These are phyloP conservation scores for Anguilla megastoma DNA, from an alignment of 2,797 vertebrate genomes.

Conservation along the genomic window DNA sequence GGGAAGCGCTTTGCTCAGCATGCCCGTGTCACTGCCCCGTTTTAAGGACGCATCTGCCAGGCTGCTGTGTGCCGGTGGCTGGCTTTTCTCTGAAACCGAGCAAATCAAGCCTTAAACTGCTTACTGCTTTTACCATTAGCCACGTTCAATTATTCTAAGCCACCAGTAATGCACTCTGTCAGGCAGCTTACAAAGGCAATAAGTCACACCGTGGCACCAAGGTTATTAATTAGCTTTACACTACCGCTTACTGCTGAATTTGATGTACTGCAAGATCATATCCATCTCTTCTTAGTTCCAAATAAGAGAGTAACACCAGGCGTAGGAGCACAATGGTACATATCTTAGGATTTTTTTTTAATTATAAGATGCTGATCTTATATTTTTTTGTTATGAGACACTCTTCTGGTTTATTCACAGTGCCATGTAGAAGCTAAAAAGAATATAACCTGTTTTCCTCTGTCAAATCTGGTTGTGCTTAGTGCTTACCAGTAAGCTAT, in stretches of 20 bases:
- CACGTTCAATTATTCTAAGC: slow-evolving; percentile 40
- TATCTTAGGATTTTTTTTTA: not conserved
- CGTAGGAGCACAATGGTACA: not conserved
- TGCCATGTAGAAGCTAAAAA: not conserved
- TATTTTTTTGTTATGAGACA: not conserved
- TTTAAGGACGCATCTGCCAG: not conserved
- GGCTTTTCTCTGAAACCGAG: not conserved
- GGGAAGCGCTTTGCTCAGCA: not conserved
- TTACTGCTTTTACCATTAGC: slow-evolving; percentile 36
- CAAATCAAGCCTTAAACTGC: not conserved
- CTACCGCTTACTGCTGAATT: slow-evolving; percentile 1
- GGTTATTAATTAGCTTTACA: slow-evolving; percentile 23
- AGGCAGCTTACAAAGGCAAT: slow-evolving; percentile 30
- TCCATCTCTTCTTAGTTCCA: not conserved
- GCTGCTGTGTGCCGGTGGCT: not conserved
- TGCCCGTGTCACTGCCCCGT: not conserved
- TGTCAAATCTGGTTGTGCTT: not conserved
- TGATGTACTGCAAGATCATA: not conserved
- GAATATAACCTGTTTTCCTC: not conserved
- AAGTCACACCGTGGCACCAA: slow-evolving; percentile 34
- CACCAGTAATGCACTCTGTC: slow-evolving; percentile 42
- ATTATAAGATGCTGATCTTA: not conserved
- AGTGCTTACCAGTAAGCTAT: not conserved
- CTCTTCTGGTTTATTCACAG: not conserved
- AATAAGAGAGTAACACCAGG: not conserved